Evolutionary conservation across 2,888 invertebrate genomes (phyloP), one percentile per base, ranked within the genome.

Genomic region (Baronia brevicornis): DNA sequence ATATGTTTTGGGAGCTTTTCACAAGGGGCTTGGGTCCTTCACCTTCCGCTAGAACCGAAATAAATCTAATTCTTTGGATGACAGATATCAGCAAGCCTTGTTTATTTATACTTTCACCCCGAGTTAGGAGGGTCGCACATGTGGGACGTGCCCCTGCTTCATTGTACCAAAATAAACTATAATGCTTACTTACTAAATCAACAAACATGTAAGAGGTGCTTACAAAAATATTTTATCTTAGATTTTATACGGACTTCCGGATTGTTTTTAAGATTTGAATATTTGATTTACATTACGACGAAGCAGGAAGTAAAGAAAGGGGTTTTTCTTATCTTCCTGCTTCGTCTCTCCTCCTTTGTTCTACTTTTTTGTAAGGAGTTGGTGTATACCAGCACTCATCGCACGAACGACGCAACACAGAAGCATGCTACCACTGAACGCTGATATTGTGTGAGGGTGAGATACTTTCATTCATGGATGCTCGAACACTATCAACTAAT

Each of bases 31-130:
- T 51, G 62, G 77, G 74, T 73, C 74, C 62, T 78, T 75, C 73
- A 77, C 71, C 79, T 79, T 78, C 72, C 66, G 70, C 58, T 54
- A 59, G 59, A 68, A 68, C 72, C 62, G 73, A 79, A 77, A 82
- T 82, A 78, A 82, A 82, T 82, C 77, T 79, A 78, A 80, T 77
- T 72, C 78, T 49, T 75, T 51, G 70, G 74, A 79, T 84, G 84
- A 82, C 80, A 80, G 79, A 79, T 80, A 84, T 79, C 84, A 79
- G 82, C 75, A 73, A 79, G 75, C 64, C 72, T 75, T 73, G 79
- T 82, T 79, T 84, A 84, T 84, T 80, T 82, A 78, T 84, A 80
- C 69, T 75, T 78, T 78, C 69, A 70, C 68, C 70, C 70, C 51
- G 53, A 55, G 51, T 53, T 60, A 43, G 58, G 62, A 67, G 75